These are phyloP conservation scores for Cisticola juncidis DNA, from an alignment of 2,113 vertebrate genomes.

Conservation along the genomic window DNA sequence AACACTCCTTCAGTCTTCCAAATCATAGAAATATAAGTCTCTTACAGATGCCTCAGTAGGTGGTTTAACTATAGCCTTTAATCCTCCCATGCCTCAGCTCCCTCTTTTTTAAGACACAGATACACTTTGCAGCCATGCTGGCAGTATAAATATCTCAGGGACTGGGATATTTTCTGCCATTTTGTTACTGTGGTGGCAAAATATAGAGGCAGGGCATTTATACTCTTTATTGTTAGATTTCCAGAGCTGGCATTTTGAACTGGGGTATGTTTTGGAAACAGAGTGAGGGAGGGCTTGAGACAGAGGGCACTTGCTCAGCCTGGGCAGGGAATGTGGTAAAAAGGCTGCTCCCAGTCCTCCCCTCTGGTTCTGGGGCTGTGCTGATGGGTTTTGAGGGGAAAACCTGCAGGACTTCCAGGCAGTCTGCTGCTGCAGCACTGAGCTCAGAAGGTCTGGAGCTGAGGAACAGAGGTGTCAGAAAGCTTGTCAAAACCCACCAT, in stretches of 20 bases:
- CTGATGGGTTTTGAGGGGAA: background rate
- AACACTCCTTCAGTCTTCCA: background rate
- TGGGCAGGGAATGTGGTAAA: background rate
- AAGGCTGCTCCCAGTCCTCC: background rate
- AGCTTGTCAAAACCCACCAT: background rate
- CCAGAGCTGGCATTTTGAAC: background rate
- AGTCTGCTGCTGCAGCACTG: background rate
- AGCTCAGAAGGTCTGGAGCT: background rate
- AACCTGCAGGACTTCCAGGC: background rate
- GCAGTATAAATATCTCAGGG: background rate
- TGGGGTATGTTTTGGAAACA: background rate
- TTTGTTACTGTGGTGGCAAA: background rate
- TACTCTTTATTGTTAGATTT: background rate
- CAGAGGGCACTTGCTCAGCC: background rate
- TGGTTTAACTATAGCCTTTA: background rate
- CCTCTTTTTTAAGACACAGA: background rate
- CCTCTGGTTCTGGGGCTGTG: accelerated
- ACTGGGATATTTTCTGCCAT: background rate
- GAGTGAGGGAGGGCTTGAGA: background rate
- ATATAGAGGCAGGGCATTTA: background rate
- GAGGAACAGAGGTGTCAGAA: background rate
- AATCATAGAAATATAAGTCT: background rate
- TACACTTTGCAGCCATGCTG: background rate
- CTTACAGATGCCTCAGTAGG: background rate
- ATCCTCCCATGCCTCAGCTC: background rate